A percentile compares a stretch with the other conserved stretches of the same genome.
Conservation (phyloP, 2,797 vertebrate species). For the Anguilla marmorata region DNA sequence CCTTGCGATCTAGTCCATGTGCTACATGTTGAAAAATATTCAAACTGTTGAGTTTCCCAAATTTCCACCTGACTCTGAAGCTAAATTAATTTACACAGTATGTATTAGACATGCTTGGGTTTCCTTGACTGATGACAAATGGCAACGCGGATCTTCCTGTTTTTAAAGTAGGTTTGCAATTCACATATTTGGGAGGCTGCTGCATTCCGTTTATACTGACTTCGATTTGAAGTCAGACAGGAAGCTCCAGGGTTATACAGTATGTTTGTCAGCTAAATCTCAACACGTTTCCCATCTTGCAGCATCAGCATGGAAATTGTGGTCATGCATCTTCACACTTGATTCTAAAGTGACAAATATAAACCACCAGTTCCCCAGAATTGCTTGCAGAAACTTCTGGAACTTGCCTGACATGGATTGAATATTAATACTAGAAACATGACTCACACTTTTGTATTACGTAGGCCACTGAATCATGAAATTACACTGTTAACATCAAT, state of each 20-base stretch:
- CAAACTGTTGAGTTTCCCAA: no score
- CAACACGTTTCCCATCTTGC: background rate
- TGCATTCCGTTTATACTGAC: background rate
- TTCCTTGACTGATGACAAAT: no score
- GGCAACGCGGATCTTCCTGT: background rate
- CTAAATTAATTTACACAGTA: no score
- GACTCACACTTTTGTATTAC: background rate
- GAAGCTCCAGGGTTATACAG: background rate
- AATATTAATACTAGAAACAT: background rate
- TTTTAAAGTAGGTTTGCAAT: background rate
- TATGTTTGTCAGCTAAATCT: background rate
- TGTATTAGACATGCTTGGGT: no score
- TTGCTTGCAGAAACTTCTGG: background rate
- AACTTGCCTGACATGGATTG: background rate
- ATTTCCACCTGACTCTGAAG: no score
- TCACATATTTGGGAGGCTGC: background rate
- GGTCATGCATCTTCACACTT: conserved; percentile 9
- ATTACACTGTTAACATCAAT: background rate
- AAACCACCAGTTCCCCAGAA: background rate
- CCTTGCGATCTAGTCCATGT: no score
- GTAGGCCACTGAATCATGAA: background rate
- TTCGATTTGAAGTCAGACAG: background rate
- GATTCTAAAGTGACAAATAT: background rate
- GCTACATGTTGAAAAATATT: no score
- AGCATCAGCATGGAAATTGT: background rate